Percentiles rank a stretch among this genome's conserved stretches.
Conservation (phyloP, 2,113 vertebrate genomes). For the Callipepla californica region DNA sequence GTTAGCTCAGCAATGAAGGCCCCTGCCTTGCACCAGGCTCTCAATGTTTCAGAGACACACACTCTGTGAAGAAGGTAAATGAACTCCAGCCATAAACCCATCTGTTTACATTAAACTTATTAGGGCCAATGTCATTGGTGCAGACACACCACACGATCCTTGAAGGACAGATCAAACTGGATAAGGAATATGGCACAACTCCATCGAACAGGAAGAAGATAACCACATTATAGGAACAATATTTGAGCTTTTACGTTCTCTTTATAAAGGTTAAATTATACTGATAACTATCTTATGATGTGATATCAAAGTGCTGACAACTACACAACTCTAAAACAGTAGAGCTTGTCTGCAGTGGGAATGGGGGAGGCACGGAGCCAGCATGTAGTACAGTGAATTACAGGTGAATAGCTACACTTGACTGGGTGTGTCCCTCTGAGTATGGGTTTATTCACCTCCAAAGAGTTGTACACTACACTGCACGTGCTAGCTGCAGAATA, state of each 20-base stretch:
- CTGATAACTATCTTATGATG: not conserved
- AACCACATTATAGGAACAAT: not conserved
- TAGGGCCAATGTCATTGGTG: not conserved
- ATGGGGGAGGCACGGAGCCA: not conserved
- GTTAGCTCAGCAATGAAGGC: not conserved
- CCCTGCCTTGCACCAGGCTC: not conserved
- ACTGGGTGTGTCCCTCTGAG: not conserved
- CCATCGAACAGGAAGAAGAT: not conserved
- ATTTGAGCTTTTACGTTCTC: not conserved
- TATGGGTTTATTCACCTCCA: not conserved
- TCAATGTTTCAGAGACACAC: not conserved
- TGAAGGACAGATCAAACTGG: conserved; percentile 30
- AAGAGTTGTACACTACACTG: rapidly evolving
- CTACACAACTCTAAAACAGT: not conserved
- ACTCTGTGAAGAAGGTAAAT: not conserved
- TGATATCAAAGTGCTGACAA: conserved; percentile 43
- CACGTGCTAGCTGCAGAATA: not conserved
- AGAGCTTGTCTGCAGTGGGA: not conserved
- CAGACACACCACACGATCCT: conserved; percentile 19
- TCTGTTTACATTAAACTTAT: not conserved
- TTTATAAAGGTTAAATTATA: not conserved
- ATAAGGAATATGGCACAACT: not conserved
- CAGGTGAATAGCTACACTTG: not conserved
- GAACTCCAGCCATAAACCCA: conserved; percentile 39
- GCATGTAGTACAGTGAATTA: not conserved